phyloP scores from a whole-genome alignment of 2,113 vertebrate genomes.

The Rhabdornis inornatus region DNA sequence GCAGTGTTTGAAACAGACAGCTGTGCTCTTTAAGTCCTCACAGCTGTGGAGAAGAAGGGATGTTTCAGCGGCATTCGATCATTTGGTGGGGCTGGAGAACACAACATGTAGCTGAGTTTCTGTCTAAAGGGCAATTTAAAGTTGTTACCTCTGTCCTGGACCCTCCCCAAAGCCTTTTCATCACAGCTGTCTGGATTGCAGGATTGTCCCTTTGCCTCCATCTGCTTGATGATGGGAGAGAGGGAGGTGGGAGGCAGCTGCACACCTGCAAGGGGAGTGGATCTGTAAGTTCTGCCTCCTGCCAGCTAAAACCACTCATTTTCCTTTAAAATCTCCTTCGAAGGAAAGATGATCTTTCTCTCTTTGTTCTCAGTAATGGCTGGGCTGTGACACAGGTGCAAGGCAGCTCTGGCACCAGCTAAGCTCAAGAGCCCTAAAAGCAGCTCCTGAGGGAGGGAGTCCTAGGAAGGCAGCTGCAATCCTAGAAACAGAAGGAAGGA shows the following conservation, averaged over 20 bases:
- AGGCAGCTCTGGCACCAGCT: neutral
- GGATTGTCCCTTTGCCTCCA: neutral
- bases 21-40: neutral
- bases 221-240: neutral
- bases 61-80: neutral
- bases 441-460: neutral
- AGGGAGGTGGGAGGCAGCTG: neutral
- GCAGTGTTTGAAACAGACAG: neutral
- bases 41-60: neutral
- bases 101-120: neutral
- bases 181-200: neutral
- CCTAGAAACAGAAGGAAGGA: neutral
- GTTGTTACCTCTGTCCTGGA: neutral
- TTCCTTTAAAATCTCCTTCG: neutral
- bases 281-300: neutral
- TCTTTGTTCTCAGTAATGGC: neutral
- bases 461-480: neutral
- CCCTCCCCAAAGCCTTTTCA: neutral
- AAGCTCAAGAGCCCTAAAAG: neutral
- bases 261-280: neutral
- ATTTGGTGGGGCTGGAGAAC: neutral
- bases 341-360: neutral
- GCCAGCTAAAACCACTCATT: neutral
- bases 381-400: neutral
- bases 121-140: neutral